A percentile compares a stretch with the other conserved stretches of the same genome.
Evolutionary conservation across 2,797 vertebrate species (phyloP).

Genomic region (Fratercula arctica): DNA sequence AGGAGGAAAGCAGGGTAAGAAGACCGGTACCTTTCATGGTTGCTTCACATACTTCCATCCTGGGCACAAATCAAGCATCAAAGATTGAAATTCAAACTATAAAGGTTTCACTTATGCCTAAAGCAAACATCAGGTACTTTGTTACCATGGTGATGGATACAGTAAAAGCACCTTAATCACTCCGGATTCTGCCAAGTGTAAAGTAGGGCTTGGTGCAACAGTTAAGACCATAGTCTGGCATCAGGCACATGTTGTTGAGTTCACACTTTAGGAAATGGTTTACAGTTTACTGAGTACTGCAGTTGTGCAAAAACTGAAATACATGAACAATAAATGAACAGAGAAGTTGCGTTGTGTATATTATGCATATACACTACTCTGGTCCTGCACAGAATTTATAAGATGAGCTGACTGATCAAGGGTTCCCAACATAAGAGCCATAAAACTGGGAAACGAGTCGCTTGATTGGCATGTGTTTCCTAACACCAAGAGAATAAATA

Average conservation of each 20-base stretch:
- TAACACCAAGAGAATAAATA: background rate
- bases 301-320: background rate
- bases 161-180: background rate
- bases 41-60: background rate
- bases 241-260: background rate
- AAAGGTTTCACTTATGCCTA: conserved; percentile 4
- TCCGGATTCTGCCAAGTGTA: background rate
- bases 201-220: background rate
- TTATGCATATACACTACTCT: background rate
- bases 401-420: background rate
- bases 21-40: background rate
- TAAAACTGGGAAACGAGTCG: background rate
- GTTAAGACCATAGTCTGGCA: background rate
- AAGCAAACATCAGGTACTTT: conserved; percentile 34
- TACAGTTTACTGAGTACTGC: background rate
- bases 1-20: background rate
- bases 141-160: conserved; percentile 20
- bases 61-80: conserved; percentile 2
- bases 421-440: background rate
- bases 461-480: background rate
- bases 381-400: background rate
- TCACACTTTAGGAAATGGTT: background rate
- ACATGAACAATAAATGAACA: background rate
- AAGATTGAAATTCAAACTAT: conserved; percentile 6
- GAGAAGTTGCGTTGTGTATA: background rate